phyloP scores from a whole-genome alignment of 2,888 invertebrate genomes.

The Eulithis testata region DNA sequence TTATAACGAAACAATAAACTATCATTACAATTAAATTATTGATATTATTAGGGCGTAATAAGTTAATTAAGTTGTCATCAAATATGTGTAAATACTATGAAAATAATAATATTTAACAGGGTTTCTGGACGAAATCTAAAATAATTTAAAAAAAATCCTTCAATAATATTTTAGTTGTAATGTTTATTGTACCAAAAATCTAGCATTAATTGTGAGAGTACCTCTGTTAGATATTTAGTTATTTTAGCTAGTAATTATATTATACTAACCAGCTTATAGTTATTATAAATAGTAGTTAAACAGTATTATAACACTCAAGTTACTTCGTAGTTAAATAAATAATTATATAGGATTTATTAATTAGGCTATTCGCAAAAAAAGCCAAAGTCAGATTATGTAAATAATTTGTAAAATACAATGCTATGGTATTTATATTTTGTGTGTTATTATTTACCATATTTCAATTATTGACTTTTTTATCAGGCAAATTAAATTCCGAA shows the following conservation, averaged over 20 bases:
- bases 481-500: no score
- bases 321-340: background rate
- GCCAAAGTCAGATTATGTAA: conserved; percentile 3
- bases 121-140: conserved; percentile 58
- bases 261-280: background rate
- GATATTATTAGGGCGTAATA: background rate
- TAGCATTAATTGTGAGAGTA: background rate
- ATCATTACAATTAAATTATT: conserved; percentile 5
- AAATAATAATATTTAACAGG: conserved; percentile 49
- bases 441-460: no score
- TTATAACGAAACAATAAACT: conserved; percentile 53
- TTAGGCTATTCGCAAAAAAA: background rate
- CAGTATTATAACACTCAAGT: background rate
- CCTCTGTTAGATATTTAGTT: background rate
- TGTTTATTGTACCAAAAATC: background rate
- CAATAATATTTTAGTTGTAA: background rate
- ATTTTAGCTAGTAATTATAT: background rate
- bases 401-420: background rate
- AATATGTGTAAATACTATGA: conserved; percentile 34
- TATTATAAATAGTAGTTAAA: no score
- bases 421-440: background rate
- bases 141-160: conserved; percentile 22
- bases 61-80: conserved; percentile 42
- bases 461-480: no score
- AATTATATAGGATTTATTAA: background rate